These are phyloP conservation scores for Crenichthys baileyi DNA, from an alignment of 2,797 vertebrate species.

Conservation along the genomic window DNA sequence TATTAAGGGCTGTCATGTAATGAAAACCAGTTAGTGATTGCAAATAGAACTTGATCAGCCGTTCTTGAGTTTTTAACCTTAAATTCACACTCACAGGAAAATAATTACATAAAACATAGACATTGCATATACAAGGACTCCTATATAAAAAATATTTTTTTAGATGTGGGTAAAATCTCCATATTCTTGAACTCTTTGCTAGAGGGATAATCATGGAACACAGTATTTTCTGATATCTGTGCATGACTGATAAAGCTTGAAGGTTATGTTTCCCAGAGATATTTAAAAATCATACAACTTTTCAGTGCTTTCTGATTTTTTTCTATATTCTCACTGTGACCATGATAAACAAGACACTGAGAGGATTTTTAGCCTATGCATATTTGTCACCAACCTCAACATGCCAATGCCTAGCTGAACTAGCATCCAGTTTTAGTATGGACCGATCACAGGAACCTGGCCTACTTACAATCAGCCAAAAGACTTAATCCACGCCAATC, in stretches of 20 bases:
- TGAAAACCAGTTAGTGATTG: not conserved
- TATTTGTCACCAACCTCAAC: not conserved
- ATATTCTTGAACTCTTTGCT: not conserved
- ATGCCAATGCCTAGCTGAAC: not conserved
- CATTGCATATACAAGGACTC: not conserved
- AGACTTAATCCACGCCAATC: no score
- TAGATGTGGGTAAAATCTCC: not conserved
- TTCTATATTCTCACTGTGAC: not conserved
- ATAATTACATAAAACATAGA: not conserved
- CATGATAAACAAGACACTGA: not conserved
- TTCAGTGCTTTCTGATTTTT: not conserved
- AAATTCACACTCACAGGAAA: not conserved
- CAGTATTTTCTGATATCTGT: not conserved
- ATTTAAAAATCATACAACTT: not conserved
- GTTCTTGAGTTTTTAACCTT: not conserved
- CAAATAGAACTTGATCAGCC: not conserved
- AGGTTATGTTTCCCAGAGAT: not conserved
- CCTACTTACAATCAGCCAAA: no score
- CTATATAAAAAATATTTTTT: not conserved
- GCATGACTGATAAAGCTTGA: not conserved
- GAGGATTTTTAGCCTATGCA: not conserved
- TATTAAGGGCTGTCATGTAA: no score
- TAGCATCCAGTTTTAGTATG: no score
- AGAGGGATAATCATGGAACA: not conserved
- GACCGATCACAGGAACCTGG: no score